Evolutionary conservation across 1,140 invertebrate genomes (phyloP).

Genomic region (Lepidotrigona ventralis): DNA sequence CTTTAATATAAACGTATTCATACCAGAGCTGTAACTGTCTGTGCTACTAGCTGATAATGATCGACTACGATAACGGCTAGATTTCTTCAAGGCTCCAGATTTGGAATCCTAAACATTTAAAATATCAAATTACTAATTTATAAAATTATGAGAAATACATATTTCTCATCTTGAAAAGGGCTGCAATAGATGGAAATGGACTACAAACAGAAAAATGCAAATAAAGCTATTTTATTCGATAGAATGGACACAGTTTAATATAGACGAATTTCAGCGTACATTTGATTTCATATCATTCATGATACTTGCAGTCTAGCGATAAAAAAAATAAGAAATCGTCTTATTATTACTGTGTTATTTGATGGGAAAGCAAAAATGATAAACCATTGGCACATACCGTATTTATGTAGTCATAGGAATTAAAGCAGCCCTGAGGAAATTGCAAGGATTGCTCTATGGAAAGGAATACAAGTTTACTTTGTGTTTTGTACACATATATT

Average conservation of each 20-base stretch:
- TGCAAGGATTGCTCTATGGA: slow-evolving; percentile 62
- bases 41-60: slow-evolving; percentile 96
- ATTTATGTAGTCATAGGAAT: slow-evolving; percentile 45
- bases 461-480: slow-evolving; percentile 70
- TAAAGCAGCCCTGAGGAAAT: slow-evolving; percentile 65
- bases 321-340: slow-evolving; percentile 35
- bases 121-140: slow-evolving; percentile 27
- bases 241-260: slow-evolving; percentile 67
- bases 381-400: slow-evolving; percentile 60
- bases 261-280: slow-evolving; percentile 48
- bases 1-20: slow-evolving; percentile 43
- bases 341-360: slow-evolving; percentile 60
- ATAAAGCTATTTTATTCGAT: slow-evolving; percentile 71
- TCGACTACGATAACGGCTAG: slow-evolving; percentile 91
- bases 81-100: slow-evolving; percentile 90
- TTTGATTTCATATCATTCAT: background rate
- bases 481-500: slow-evolving; percentile 77
- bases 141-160: background rate
- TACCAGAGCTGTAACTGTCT: slow-evolving; percentile 95
- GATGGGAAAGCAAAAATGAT: slow-evolving; percentile 49
- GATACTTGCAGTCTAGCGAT: background rate
- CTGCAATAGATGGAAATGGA: slow-evolving; percentile 70
- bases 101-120: slow-evolving; percentile 82
- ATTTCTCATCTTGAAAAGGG: slow-evolving; percentile 46
- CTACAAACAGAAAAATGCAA: slow-evolving; percentile 74